Evolutionary conservation across 2,888 invertebrate genomes (phyloP).

Genomic region (Mechanitis mazaeus): DNA sequence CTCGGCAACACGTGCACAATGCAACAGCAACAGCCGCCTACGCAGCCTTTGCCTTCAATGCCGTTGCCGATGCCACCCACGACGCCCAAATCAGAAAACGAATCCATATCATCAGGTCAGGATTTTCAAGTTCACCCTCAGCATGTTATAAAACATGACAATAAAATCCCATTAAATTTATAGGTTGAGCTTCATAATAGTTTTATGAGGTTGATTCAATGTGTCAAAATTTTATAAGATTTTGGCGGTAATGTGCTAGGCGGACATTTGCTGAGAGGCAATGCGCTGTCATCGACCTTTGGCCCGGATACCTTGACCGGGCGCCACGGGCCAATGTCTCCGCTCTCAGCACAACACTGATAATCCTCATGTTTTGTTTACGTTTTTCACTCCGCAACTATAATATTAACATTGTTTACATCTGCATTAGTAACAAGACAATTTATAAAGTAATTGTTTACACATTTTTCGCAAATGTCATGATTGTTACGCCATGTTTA

Average conservation of each 20-base stretch:
- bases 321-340: conserved; percentile 60
- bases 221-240: conserved; percentile 31
- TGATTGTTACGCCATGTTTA: conserved; percentile 9
- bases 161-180: neutral
- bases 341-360: conserved; percentile 55
- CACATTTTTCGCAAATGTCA: conserved; percentile 3
- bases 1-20: conserved; percentile 68
- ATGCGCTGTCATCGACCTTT: conserved; percentile 73
- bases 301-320: conserved; percentile 76
- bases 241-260: conserved; percentile 57
- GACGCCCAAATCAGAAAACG: conserved; percentile 74
- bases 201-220: conserved; percentile 10
- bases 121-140: conserved; percentile 20
- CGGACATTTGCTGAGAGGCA: conserved; percentile 2
- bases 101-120: conserved; percentile 75
- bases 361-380: conserved; percentile 60
- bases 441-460: neutral
- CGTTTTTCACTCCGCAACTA: conserved; percentile 25
- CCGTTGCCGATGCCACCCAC: conserved; percentile 70
- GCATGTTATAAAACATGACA: neutral
- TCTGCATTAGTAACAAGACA: neutral
- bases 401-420: conserved; percentile 14
- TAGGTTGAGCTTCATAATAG: neutral
- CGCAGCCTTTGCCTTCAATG: conserved; percentile 75
- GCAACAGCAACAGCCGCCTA: conserved; percentile 67